Conservation (phyloP, 2,113 vertebrate genomes). For the Odontophorus gujanensis region DNA sequence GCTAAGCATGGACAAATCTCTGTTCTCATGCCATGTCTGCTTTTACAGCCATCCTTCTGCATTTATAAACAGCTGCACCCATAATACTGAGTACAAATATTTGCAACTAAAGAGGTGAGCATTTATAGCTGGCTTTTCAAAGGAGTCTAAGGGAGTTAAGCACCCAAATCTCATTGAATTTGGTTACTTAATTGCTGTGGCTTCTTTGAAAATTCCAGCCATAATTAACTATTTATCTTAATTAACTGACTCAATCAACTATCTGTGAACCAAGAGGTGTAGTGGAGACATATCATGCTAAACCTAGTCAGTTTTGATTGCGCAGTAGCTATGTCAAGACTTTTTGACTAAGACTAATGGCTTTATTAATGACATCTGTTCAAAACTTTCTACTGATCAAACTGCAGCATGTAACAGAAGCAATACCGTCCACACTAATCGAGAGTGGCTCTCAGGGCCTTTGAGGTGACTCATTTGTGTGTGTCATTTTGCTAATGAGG, state of each 20-base stretch:
- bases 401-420: background rate
- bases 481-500: constrained; percentile 21
- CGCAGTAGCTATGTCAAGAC: background rate
- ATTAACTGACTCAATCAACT: constrained; percentile 53
- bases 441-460: background rate
- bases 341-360: background rate
- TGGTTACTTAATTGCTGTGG: constrained; percentile 64
- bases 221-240: constrained; percentile 47
- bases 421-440: background rate
- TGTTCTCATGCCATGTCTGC: constrained; percentile 63
- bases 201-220: constrained; percentile 61
- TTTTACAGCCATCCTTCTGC: constrained; percentile 37
- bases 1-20: constrained; percentile 28
- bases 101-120: constrained; percentile 33
- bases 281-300: background rate
- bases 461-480: background rate
- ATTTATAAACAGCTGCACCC: constrained; percentile 52
- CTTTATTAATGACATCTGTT: background rate
- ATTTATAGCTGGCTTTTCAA: constrained; percentile 58
- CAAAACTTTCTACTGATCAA: background rate
- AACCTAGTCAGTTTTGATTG: background rate
- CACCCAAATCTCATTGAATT: constrained; percentile 43
- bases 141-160: constrained; percentile 33
- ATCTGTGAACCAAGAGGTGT: constrained; percentile 8
- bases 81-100: constrained; percentile 51